Conservation (phyloP, 2,113 vertebrate genomes). For the Protobothrops flavoviridis region DNA sequence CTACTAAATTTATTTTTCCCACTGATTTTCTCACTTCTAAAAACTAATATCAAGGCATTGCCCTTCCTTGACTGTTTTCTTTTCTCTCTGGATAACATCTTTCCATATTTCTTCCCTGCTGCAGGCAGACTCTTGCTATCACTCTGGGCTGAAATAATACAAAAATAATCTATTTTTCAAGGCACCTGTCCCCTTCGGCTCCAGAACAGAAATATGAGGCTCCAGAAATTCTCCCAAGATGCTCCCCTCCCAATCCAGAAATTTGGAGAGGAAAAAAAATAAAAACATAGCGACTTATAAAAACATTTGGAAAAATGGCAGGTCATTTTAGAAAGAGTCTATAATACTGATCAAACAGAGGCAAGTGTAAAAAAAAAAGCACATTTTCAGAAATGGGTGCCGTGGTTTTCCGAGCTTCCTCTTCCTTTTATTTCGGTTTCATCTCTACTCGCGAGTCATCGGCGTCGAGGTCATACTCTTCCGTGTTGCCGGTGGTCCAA, state of each 20-base stretch:
- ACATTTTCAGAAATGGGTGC: neutral
- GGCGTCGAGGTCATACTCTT: constrained; percentile 78
- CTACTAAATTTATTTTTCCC: neutral
- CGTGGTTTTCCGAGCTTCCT: neutral
- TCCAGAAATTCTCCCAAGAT: neutral
- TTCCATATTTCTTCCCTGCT: neutral
- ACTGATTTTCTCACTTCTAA: neutral
- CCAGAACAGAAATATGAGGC: neutral
- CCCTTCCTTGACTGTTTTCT: neutral
- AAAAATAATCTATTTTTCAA: neutral
- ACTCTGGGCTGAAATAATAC: neutral
- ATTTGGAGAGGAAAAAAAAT: neutral
- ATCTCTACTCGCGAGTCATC: constrained; percentile 79
- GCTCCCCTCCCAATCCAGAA: neutral
- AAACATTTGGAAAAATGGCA: neutral
- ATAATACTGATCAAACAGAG: neutral
- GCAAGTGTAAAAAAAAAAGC: neutral
- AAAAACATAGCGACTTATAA: neutral
- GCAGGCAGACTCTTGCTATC: neutral
- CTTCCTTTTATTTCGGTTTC: constrained; percentile 77
- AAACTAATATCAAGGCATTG: neutral
- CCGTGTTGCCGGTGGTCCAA: constrained; percentile 86
- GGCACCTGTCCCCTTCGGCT: neutral
- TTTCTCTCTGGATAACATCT: neutral
- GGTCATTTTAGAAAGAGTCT: neutral